Percentiles rank a stretch among this genome's conserved stretches.
Evolutionary conservation across 2,113 vertebrate species (phyloP).

Genomic region (Pipra filicauda): DNA sequence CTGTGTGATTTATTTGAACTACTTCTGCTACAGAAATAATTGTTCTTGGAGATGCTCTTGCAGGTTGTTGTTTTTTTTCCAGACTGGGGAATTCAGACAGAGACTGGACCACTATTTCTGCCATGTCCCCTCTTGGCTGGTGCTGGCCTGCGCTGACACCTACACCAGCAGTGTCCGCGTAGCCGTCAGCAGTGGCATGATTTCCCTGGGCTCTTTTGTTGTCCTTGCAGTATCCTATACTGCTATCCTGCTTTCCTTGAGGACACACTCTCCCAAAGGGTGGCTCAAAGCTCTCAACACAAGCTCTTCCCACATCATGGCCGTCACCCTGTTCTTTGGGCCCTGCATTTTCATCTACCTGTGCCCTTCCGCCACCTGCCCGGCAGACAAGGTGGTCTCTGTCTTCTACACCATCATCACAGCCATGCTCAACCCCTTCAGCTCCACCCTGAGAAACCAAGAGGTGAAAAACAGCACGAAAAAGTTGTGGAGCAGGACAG

Average conservation of each 20-base stretch:
- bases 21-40: not conserved
- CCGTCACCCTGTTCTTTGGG: slow-evolving; percentile 53
- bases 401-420: slow-evolving; percentile 63
- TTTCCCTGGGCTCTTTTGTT: not conserved
- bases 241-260: slow-evolving; percentile 25
- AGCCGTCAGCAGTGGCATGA: not conserved
- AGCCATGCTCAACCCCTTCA: slow-evolving; percentile 67
- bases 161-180: not conserved
- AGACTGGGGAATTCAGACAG: not conserved
- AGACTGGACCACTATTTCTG: not conserved
- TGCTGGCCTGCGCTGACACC: not conserved
- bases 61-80: not conserved
- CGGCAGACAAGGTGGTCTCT: slow-evolving; percentile 53
- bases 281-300: slow-evolving; percentile 57
- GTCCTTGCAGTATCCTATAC: slow-evolving; percentile 30
- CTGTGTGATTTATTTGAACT: no score
- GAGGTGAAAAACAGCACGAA: slow-evolving; percentile 47
- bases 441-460: slow-evolving; percentile 61
- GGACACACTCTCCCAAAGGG: not conserved
- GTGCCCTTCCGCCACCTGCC: slow-evolving; percentile 47
- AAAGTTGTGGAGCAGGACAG: not conserved
- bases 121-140: not conserved
- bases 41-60: not conserved
- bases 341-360: slow-evolving; percentile 60
- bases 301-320: slow-evolving; percentile 25